Conservation (phyloP, 2,797 vertebrate species). For the Rousettus madagascariensis region DNA sequence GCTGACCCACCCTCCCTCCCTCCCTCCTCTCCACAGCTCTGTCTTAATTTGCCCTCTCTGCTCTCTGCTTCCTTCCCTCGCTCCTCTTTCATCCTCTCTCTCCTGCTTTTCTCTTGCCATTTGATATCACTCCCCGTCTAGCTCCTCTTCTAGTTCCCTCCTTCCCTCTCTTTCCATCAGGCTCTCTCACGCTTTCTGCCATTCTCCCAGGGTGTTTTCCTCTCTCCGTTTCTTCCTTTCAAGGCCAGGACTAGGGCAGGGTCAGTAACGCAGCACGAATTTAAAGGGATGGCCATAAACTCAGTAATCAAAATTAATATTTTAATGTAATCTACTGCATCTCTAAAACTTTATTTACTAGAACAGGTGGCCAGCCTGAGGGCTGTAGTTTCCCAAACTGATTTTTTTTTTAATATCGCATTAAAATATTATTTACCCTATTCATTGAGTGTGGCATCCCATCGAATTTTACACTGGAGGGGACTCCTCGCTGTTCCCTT, state of each 20-base stretch:
- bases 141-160: not conserved
- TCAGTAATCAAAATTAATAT: not conserved
- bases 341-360: not conserved
- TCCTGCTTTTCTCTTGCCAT: not conserved
- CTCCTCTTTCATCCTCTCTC: fast-evolving
- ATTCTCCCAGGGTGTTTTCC: not conserved
- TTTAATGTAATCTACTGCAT: not conserved
- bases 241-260: not conserved
- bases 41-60: not conserved
- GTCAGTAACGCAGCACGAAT: not conserved
- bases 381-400: not conserved
- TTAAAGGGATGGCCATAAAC: not conserved
- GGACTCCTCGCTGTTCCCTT: not conserved
- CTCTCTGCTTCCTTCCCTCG: no score
- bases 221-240: not conserved
- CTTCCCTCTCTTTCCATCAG: not conserved
- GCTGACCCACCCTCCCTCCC: no score
- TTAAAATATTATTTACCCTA: not conserved
- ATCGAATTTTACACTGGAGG: not conserved
- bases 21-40: fast-evolving
- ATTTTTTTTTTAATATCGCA: not conserved
- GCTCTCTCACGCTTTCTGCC: not conserved
- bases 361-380: not conserved
- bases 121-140: fast-evolving
- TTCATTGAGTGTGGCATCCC: not conserved